These are phyloP conservation scores for Crocidura indochinensis DNA, from an alignment of 2,797 vertebrate species.

Conservation along the genomic window DNA sequence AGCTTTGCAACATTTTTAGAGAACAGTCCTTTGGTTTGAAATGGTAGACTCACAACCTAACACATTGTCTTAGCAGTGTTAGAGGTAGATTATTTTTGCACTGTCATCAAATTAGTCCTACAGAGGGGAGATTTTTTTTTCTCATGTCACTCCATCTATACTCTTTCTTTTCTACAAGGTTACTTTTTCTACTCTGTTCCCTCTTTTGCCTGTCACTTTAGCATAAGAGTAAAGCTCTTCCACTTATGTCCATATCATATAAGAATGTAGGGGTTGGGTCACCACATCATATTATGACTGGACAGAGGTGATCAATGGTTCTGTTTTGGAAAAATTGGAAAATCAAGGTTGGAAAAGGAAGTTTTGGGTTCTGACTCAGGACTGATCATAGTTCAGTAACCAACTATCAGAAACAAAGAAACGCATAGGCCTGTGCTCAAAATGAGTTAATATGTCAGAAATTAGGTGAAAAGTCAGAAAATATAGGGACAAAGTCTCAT, in stretches of 20 bases:
- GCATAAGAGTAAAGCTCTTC: neutral
- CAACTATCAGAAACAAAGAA: conserved; percentile 11
- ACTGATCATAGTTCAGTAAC: neutral
- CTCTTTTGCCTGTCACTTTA: neutral
- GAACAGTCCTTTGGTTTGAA: neutral
- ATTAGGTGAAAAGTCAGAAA: neutral
- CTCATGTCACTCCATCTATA: neutral
- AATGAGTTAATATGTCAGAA: neutral
- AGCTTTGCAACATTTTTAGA: neutral
- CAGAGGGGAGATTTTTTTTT: neutral
- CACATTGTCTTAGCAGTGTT: neutral
- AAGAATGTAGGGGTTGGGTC: too few relatives aligned
- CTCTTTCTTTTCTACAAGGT: conserved; percentile 10
- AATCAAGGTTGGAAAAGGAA: neutral
- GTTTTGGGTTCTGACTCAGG: neutral
- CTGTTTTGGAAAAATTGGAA: neutral
- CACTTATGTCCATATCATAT: neutral
- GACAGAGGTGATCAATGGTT: neutral
- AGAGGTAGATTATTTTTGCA: conserved; percentile 7
- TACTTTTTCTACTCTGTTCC: neutral
- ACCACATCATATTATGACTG: neutral
- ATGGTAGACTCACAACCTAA: neutral
- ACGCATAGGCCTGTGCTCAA: neutral
- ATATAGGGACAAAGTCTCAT: neutral
- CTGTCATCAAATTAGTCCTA: neutral